Percentiles rank a stretch among this genome's conserved stretches.
Conservation (phyloP, 2,888 invertebrate species). For the Sicus ferrugineus region DNA sequence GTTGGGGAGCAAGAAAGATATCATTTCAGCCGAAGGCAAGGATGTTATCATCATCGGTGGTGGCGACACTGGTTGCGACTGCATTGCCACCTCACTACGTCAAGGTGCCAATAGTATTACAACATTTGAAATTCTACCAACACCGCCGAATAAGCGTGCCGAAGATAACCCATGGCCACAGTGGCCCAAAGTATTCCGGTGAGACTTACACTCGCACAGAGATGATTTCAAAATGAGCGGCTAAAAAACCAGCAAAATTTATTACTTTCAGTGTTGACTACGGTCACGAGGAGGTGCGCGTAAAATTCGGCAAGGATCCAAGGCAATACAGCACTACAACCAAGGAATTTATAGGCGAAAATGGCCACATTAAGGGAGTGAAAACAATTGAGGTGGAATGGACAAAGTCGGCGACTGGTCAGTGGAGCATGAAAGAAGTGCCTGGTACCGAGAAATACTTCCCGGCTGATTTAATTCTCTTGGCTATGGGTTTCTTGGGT, state of each 20-base stretch:
- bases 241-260: neutral
- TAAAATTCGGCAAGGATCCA: constrained; percentile 92
- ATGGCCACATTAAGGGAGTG: constrained; percentile 90
- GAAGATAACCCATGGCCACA: constrained; percentile 98
- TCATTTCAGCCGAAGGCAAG: constrained; percentile 88
- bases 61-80: constrained; percentile 94
- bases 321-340: constrained; percentile 92
- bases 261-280: constrained; percentile 79
- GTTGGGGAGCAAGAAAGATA: constrained; percentile 71
- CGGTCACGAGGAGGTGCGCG: constrained; percentile 95
- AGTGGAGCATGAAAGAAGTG: constrained; percentile 93
- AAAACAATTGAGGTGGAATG: constrained; percentile 91
- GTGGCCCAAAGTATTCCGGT: constrained; percentile 94
- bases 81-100: constrained; percentile 95
- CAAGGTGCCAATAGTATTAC: constrained; percentile 89
- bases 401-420: constrained; percentile 88
- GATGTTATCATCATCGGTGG: constrained; percentile 91
- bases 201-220: constrained; percentile 24
- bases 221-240: neutral
- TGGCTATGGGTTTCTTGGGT: constrained; percentile 99
- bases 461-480: constrained; percentile 88
- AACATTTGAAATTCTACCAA: constrained; percentile 96
- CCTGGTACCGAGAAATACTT: constrained; percentile 80
- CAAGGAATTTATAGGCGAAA: constrained; percentile 92
- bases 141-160: constrained; percentile 82